Conservation (phyloP, 2,888 invertebrate species). For the Chymomyza fuscimana region DNA sequence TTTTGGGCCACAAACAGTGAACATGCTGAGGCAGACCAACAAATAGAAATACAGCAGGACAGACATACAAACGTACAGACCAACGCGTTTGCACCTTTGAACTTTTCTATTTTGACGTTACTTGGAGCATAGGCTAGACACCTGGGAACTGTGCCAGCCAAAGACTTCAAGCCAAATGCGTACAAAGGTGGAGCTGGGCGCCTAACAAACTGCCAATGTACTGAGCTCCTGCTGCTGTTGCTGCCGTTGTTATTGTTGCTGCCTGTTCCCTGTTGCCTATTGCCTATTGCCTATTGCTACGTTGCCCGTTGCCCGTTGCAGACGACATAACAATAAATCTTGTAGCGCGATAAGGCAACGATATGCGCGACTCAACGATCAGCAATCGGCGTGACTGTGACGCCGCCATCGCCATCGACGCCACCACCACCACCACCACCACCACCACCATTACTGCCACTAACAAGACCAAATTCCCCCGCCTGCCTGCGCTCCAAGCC, state of each 20-base stretch:
- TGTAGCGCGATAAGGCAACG: conserved; percentile 26
- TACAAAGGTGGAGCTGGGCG: conserved; percentile 23
- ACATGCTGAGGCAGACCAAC: background rate
- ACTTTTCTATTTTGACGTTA: conserved; percentile 43
- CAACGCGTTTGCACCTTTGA: conserved; percentile 74
- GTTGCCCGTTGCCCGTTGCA: conserved; percentile 9
- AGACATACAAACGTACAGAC: conserved; percentile 13
- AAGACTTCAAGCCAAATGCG: conserved; percentile 15
- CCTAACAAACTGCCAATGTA: conserved; percentile 38
- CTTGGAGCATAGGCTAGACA: conserved; percentile 13
- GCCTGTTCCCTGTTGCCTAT: background rate
- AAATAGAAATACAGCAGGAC: background rate
- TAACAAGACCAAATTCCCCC: background rate
- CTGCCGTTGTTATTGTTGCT: conserved; percentile 8
- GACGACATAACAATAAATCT: conserved; percentile 71
- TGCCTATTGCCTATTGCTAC: conserved; percentile 37
- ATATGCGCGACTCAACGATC: conserved; percentile 36
- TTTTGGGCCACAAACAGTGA: conserved; percentile 17
- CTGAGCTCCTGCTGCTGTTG: conserved; percentile 21
- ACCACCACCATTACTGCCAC: background rate
- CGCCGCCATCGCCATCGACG: conserved; percentile 53
- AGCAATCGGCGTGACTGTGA: conserved; percentile 58
- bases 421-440: conserved; percentile 2
- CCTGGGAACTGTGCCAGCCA: conserved; percentile 53
- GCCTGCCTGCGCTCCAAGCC: background rate